These are phyloP conservation scores for Taenioides sp. DNA, from an alignment of 2,797 vertebrate species.

Conservation along the genomic window DNA sequence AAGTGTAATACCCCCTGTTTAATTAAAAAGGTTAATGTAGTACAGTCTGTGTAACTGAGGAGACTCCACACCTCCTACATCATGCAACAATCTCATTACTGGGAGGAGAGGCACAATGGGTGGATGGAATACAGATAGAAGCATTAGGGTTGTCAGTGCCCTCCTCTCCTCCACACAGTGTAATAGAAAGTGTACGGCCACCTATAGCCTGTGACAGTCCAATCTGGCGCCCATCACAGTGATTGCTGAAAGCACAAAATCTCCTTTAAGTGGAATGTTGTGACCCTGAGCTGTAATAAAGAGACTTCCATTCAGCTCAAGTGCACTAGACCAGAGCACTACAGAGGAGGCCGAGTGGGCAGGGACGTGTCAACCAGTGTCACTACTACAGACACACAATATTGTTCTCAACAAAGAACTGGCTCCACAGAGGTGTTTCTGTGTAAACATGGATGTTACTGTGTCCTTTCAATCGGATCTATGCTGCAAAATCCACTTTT, in stretches of 20 bases:
- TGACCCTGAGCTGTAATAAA: not conserved
- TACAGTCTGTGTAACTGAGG: no score
- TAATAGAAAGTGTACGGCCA: not conserved
- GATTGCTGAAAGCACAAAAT: not conserved
- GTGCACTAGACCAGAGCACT: not conserved
- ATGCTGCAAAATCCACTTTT: no score
- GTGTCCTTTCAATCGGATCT: no score
- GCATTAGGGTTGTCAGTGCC: no score
- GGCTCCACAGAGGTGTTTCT: no score
- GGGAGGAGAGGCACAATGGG: no score
- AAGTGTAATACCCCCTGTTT: no score
- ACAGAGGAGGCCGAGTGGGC: not conserved
- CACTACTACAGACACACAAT: not conserved
- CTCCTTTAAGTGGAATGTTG: not conserved
- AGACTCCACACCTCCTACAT: no score
- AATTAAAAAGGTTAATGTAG: no score
- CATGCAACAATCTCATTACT: no score
- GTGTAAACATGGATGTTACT: no score
- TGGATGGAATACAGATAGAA: not conserved
- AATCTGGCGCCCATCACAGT: not conserved
- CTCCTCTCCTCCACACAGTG: not conserved
- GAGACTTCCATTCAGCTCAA: not conserved
- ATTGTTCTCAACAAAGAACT: no score
- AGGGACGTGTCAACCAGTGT: not conserved
- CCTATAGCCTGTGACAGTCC: not conserved